Percentiles rank a stretch among this genome's conserved stretches.
Conservation (phyloP, 2,113 vertebrate genomes). For the Isichthys henryi region DNA sequence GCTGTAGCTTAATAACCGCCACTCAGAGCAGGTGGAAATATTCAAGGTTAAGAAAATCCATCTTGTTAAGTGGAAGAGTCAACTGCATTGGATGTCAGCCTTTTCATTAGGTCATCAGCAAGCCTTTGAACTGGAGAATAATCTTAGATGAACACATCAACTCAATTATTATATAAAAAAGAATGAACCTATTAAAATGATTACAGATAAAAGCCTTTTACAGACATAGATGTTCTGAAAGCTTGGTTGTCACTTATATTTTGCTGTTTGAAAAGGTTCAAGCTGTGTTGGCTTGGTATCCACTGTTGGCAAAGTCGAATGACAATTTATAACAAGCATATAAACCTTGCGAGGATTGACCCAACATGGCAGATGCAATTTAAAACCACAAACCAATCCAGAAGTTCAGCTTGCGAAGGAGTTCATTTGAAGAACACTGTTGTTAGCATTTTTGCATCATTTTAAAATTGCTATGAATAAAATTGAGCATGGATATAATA, state of each 20-base stretch:
- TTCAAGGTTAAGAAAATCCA: neutral
- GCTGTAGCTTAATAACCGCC: neutral
- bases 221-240: neutral
- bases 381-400: neutral
- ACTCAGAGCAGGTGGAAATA: neutral
- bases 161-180: neutral
- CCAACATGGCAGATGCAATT: neutral
- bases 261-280: neutral
- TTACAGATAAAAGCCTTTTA: neutral
- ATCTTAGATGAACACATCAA: neutral
- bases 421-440: neutral
- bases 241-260: neutral
- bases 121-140: neutral
- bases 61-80: neutral
- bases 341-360: neutral
- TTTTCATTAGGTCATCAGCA: neutral
- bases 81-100: neutral
- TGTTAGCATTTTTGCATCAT: neutral
- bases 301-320: neutral
- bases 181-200: constrained; percentile 1
- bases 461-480: neutral
- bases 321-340: neutral
- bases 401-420: neutral
- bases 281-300: neutral
- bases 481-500: neutral